phyloP scores from a whole-genome alignment of 2,113 vertebrate genomes.

The Pavo muticus region DNA sequence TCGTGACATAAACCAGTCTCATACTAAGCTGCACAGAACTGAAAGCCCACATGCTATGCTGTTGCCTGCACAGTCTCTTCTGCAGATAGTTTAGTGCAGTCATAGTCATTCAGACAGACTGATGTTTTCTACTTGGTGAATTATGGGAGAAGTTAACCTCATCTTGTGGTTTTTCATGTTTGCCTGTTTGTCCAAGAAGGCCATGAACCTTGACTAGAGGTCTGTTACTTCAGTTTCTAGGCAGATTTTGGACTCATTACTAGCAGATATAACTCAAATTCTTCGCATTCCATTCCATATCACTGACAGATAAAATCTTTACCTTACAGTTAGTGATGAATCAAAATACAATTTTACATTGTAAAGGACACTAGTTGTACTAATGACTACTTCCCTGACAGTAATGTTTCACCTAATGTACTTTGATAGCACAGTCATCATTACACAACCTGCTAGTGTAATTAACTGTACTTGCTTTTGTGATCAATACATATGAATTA shows the following conservation, averaged over 20 bases:
- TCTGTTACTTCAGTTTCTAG: slow-evolving; percentile 1
- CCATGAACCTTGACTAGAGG: slow-evolving; percentile 15
- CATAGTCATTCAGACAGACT: background rate
- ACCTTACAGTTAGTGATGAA: slow-evolving; percentile 10
- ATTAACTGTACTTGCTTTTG: background rate
- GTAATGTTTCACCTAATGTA: background rate
- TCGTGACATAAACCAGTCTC: slow-evolving; percentile 36
- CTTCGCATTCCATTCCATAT: background rate
- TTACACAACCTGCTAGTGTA: background rate
- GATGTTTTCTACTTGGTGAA: background rate
- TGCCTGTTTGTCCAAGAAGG: background rate
- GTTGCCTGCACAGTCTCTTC: background rate
- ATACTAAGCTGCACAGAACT: background rate
- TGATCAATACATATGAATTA: background rate
- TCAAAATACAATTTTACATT: slow-evolving; percentile 5
- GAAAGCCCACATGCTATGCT: slow-evolving; percentile 23
- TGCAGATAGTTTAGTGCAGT: background rate
- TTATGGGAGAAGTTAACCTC: background rate
- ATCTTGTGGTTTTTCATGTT: background rate
- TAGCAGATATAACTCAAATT: slow-evolving; percentile 1
- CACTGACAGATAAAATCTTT: background rate
- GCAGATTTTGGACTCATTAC: background rate
- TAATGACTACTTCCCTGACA: background rate
- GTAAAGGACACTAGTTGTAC: background rate
- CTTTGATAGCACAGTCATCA: background rate